Percentiles rank a stretch among this genome's conserved stretches.
phyloP scores from a whole-genome alignment of 1,140 invertebrate genomes.

The Bombus huntii region DNA sequence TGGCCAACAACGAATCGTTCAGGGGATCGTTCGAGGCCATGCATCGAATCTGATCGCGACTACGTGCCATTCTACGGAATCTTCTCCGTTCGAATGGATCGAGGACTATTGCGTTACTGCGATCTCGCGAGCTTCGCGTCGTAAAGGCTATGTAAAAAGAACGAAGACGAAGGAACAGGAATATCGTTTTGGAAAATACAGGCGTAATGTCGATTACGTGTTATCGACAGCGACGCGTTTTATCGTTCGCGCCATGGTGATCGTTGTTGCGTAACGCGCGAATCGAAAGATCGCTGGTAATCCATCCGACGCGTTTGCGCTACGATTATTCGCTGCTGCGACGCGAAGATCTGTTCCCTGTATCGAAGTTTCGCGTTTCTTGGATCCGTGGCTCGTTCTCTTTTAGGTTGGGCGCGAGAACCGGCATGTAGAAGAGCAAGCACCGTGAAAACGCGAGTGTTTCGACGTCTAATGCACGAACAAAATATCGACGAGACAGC shows the following conservation, averaged over 20 bases:
- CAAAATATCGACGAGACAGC: slow-evolving; percentile 3
- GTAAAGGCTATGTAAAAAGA: background rate
- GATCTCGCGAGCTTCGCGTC: background rate
- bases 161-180: background rate
- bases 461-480: background rate
- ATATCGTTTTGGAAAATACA: slow-evolving; percentile 1
- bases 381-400: background rate
- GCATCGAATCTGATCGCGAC: slow-evolving; percentile 3
- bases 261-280: background rate
- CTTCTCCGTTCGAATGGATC: background rate
- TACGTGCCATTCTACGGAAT: background rate
- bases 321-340: too few species aligned
- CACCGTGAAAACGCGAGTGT: slow-evolving; percentile 4
- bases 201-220: slow-evolving; percentile 17
- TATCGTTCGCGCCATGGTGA: background rate
- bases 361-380: background rate
- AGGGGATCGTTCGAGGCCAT: background rate
- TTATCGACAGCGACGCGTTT: slow-evolving; percentile 7
- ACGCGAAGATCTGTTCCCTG: background rate
- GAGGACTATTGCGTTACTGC: background rate
- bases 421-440: background rate
- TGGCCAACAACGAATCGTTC: slow-evolving; percentile 1
- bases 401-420: background rate
- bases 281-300: too few species aligned
- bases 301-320: too few species aligned